Evolutionary conservation across 1,140 invertebrate genomes (phyloP).

Genomic region (Euura lappo): DNA sequence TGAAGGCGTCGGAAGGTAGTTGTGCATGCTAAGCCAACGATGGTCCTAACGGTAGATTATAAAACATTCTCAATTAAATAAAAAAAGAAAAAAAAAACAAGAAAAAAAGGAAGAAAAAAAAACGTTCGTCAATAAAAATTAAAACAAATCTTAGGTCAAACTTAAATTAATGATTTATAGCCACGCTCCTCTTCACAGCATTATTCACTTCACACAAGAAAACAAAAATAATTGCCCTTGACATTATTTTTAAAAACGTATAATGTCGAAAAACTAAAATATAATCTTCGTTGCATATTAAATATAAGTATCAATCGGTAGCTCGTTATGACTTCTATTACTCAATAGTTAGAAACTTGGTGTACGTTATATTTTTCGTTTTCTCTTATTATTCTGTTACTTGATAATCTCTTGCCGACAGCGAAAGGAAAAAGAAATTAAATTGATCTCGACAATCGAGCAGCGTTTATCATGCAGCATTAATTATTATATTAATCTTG

Average conservation of each 20-base stretch:
- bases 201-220: constrained; percentile 19
- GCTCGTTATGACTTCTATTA: constrained; percentile 43
- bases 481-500: too few relatives aligned
- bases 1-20: constrained; percentile 86
- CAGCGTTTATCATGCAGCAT: too few relatives aligned
- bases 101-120: constrained; percentile 10
- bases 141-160: constrained; percentile 9
- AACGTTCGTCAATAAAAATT: constrained; percentile 7
- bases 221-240: constrained; percentile 21
- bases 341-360: constrained; percentile 28
- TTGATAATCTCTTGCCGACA: too few relatives aligned
- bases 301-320: constrained; percentile 25
- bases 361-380: not conserved
- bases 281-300: constrained; percentile 7
- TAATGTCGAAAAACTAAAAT: constrained; percentile 21
- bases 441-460: too few relatives aligned
- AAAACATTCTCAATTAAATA: constrained; percentile 39
- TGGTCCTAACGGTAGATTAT: constrained; percentile 47
- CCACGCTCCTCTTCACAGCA: constrained; percentile 22
- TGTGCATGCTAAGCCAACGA: constrained; percentile 82
- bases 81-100: constrained; percentile 14
- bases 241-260: constrained; percentile 24
- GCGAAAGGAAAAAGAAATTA: too few relatives aligned
- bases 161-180: constrained; percentile 18
- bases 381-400: too few relatives aligned